phyloP scores from a whole-genome alignment of 2,113 vertebrate genomes.

The Neodon shergylaensis region DNA sequence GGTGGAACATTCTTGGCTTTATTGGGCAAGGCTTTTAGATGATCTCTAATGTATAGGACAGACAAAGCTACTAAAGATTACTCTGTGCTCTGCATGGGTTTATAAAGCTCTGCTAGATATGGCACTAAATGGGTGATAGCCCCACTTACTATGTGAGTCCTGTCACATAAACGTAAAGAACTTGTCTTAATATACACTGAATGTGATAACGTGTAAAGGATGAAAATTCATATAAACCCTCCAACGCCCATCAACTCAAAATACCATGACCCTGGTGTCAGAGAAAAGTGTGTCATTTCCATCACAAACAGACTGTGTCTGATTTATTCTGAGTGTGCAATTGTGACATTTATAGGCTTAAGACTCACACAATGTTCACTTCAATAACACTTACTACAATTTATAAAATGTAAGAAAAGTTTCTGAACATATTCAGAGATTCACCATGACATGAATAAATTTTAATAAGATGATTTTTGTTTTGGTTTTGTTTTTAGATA shows the following conservation, averaged over 20 bases:
- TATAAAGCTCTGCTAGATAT: neutral
- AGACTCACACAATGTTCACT: neutral
- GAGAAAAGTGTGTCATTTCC: neutral
- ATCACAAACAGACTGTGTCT: neutral
- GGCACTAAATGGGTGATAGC: neutral
- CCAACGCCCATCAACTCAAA: neutral
- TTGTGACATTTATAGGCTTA: neutral
- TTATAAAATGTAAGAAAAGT: neutral
- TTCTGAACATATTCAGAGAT: neutral
- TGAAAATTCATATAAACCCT: neutral
- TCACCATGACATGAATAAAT: neutral
- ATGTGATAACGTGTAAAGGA: neutral
- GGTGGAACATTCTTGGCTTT: neutral
- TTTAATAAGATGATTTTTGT: neutral
- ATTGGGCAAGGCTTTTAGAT: neutral
- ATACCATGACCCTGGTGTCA: neutral
- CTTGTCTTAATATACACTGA: neutral
- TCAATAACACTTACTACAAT: neutral
- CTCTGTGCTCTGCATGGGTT: neutral
- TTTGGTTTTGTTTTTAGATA: neutral
- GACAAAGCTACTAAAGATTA: neutral
- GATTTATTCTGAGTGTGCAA: neutral
- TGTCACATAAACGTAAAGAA: constrained; percentile 22
- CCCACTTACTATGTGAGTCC: neutral
- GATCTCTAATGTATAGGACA: neutral